These are phyloP conservation scores for Stomatorhinus walkeri DNA, from an alignment of 2,797 vertebrate species.

Conservation along the genomic window DNA sequence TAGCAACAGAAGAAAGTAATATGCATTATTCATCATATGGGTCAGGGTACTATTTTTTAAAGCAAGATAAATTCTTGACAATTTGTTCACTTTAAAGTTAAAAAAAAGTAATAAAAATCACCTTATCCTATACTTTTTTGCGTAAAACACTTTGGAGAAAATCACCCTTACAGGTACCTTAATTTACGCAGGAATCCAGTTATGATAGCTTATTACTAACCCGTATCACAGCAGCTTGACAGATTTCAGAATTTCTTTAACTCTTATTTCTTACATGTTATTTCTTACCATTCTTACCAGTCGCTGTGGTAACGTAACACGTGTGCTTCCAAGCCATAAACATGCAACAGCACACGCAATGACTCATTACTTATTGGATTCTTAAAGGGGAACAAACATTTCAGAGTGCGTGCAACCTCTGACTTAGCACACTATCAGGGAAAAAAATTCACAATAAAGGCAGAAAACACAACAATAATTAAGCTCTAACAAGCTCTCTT, in stretches of 20 bases:
- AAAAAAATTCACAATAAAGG: background rate
- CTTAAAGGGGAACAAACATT: background rate
- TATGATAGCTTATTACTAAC: background rate
- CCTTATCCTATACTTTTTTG: background rate
- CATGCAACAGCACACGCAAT: background rate
- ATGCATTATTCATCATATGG: background rate
- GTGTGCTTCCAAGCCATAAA: background rate
- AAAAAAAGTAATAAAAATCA: slow-evolving; percentile 2
- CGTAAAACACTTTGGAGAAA: background rate
- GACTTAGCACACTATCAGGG: background rate
- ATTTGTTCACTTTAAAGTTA: background rate
- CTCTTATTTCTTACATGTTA: background rate
- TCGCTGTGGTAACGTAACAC: background rate
- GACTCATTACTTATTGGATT: background rate
- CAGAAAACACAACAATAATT: background rate
- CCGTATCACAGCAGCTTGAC: background rate
- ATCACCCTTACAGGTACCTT: background rate
- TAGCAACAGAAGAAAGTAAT: background rate
- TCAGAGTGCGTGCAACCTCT: background rate
- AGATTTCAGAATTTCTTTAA: background rate
- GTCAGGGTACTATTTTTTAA: background rate
- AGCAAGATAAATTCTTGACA: background rate
- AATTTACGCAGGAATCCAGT: background rate
- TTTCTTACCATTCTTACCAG: background rate
- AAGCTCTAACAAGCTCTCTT: background rate